phyloP scores from a whole-genome alignment of 2,888 invertebrate species.

The Strigamia crassipes region DNA sequence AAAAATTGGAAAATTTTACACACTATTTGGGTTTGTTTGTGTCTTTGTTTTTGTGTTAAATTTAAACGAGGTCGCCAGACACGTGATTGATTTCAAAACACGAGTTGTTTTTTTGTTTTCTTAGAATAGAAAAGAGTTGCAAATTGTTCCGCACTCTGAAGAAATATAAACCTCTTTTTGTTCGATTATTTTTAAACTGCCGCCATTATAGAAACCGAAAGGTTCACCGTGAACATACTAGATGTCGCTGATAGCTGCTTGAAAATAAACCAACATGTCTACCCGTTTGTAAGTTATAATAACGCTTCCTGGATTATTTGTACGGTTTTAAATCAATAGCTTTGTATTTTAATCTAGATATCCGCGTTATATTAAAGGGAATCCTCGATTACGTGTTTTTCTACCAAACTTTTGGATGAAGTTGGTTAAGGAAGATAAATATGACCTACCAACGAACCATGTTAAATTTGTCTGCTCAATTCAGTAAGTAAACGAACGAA shows the following conservation, averaged over 20 bases:
- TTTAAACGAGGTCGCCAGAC: no score
- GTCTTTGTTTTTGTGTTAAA: no score
- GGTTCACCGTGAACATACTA: neutral
- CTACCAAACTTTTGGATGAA: constrained; percentile 98
- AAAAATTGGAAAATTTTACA: no score
- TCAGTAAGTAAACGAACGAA: constrained; percentile 61
- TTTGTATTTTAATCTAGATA: constrained; percentile 67
- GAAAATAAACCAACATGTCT: constrained; percentile 2
- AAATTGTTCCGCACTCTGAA: no score
- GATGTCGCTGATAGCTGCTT: neutral
- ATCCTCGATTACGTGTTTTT: constrained; percentile 90
- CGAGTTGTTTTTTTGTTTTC: no score
- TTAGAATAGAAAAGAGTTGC: no score
- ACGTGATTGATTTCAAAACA: no score
- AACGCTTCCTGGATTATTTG: neutral
- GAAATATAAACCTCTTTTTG: no score
- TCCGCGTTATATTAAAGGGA: constrained; percentile 86
- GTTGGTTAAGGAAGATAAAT: constrained; percentile 70
- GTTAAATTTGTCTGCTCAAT: constrained; percentile 89
- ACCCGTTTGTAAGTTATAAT: neutral
- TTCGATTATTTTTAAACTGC: no score
- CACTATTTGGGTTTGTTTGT: no score
- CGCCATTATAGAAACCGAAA: neutral
- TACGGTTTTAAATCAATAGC: neutral
- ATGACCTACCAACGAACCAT: constrained; percentile 73